A percentile compares a stretch with the other conserved stretches of the same genome.
Evolutionary conservation across 2,888 invertebrate genomes (phyloP).

Genomic region (Napeogenes sylphis): DNA sequence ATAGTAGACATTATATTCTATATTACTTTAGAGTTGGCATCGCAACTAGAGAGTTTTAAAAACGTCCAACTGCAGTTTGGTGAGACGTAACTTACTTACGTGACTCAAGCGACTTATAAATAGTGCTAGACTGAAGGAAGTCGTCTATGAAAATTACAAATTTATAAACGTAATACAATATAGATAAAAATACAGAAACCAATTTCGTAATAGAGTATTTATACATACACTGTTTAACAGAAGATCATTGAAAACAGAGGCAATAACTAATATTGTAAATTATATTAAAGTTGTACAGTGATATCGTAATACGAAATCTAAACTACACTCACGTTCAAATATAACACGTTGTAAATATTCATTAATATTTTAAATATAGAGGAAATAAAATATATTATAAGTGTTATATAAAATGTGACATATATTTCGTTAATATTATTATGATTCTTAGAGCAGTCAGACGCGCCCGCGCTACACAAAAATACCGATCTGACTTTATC

Average conservation of each 20-base stretch:
- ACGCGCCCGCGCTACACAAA: conserved; percentile 14
- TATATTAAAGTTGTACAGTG: no score
- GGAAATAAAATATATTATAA: background rate
- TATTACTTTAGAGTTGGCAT: conserved; percentile 25
- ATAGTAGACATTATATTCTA: conserved; percentile 8
- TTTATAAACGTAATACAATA: background rate
- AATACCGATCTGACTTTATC: conserved; percentile 26
- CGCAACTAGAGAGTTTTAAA: conserved; percentile 26
- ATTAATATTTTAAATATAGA: no score
- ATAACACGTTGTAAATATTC: no score
- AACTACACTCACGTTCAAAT: no score
- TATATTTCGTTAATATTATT: background rate
- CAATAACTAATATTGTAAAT: no score
- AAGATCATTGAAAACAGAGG: no score
- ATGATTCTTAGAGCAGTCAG: conserved; percentile 7
- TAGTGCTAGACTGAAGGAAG: conserved; percentile 26
- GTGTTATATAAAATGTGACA: conserved; percentile 7
- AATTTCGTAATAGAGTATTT: no score
- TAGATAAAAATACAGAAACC: background rate
- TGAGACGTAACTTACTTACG: conserved; percentile 23
- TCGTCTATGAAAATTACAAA: background rate
- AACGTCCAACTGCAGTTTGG: conserved; percentile 31
- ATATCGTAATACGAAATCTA: no score
- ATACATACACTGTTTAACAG: no score
- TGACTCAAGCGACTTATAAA: conserved; percentile 32